Evolutionary conservation across 2,113 vertebrate genomes (phyloP).

Genomic region (Pterocles gutturalis): DNA sequence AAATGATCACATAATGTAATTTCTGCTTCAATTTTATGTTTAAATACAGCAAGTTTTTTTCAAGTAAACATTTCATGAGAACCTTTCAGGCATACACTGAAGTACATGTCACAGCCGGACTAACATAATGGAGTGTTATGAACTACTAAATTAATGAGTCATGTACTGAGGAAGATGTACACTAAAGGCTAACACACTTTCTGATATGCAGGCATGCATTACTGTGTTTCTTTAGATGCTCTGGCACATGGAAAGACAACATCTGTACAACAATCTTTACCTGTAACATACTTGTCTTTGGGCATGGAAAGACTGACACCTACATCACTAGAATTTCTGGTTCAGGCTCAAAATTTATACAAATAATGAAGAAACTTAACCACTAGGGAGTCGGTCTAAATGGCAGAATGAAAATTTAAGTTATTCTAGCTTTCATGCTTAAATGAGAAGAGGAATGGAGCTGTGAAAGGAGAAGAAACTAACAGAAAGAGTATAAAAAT

Average conservation of each 20-base stretch:
- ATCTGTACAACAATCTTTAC: background rate
- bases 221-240: background rate
- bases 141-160: conserved; percentile 72
- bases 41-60: background rate
- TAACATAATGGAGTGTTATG: conserved; percentile 60
- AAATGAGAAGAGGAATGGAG: background rate
- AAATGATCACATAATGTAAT: background rate
- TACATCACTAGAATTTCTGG: background rate
- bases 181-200: conserved; percentile 37
- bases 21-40: conserved; percentile 38
- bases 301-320: background rate
- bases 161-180: conserved; percentile 54
- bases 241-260: conserved; percentile 16
- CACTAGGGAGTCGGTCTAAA: background rate
- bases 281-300: background rate
- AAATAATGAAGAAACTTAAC: background rate
- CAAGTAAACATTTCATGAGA: conserved; percentile 47
- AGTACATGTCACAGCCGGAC: conserved; percentile 36
- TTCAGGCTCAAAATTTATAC: background rate
- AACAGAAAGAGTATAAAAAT: background rate
- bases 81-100: conserved; percentile 5
- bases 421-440: background rate
- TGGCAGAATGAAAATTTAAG: background rate
- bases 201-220: conserved; percentile 8
- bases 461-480: background rate